These are phyloP conservation scores for Hylaeus volcanicus DNA, from an alignment of 1,140 invertebrate species.

Conservation along the genomic window DNA sequence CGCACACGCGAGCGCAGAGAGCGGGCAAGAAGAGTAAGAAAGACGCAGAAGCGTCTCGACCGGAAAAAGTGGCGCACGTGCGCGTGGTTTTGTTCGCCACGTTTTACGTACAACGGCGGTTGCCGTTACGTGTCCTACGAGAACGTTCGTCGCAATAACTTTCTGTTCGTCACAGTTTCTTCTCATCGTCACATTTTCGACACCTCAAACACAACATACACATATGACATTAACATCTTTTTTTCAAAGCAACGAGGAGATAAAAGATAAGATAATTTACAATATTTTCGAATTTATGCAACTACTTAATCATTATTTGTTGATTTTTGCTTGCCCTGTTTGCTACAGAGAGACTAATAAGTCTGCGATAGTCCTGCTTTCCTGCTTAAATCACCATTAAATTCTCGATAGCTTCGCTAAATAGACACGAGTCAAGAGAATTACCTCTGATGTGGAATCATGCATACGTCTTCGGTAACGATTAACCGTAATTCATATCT, in stretches of 20 bases:
- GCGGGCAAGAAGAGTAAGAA: too few species aligned
- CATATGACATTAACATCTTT: too few species aligned
- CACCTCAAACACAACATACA: too few species aligned
- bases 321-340: background rate
- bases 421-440: slow-evolving; percentile 18
- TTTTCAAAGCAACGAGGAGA: background rate
- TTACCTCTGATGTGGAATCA: background rate
- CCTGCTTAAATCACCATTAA: slow-evolving; percentile 25
- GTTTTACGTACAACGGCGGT: too few species aligned
- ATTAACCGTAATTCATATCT: slow-evolving; percentile 23
- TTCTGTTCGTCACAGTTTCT: too few species aligned
- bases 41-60: too few species aligned
- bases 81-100: too few species aligned
- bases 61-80: too few species aligned
- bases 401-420: background rate
- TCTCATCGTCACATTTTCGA: too few species aligned
- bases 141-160: too few species aligned
- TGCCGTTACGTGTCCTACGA: too few species aligned
- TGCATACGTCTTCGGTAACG: slow-evolving; percentile 12
- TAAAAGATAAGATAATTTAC: background rate
- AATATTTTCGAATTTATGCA: background rate
- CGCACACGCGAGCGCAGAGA: too few species aligned
- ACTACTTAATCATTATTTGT: background rate
- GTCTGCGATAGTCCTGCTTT: background rate
- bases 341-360: background rate